These are phyloP conservation scores for Chironex yamaguchii DNA, from an alignment of 30 jellyfish, hydroid and myxozoan species.

Conservation along the genomic window DNA sequence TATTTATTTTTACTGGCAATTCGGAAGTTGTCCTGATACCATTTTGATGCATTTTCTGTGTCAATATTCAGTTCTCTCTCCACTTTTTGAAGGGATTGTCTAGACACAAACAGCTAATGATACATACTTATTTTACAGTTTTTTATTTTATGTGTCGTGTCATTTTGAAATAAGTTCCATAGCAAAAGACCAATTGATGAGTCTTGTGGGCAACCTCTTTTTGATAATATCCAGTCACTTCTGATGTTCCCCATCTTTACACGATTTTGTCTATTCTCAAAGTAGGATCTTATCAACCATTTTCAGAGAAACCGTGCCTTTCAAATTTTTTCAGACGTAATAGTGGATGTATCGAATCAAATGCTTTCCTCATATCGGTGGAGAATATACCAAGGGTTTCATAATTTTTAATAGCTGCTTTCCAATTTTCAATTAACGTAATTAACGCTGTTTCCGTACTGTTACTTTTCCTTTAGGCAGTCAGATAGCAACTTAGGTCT, in stretches of 20 bases:
- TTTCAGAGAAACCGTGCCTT: slow-evolving; percentile 31
- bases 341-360: slow-evolving; percentile 50
- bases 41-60: slow-evolving; percentile 29
- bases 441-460: slow-evolving; percentile 23
- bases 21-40: slow-evolving; percentile 21
- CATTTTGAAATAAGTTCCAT: slow-evolving; percentile 55
- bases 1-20: slow-evolving; percentile 3
- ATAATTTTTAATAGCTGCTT: slow-evolving; percentile 6
- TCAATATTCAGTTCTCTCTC: slow-evolving; percentile 34
- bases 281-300: slow-evolving; percentile 8
- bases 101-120: slow-evolving; percentile 15
- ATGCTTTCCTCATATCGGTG: slow-evolving; percentile 44
- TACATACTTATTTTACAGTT: no score
- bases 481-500: slow-evolving; percentile 16
- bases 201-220: slow-evolving; percentile 67
- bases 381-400: slow-evolving; percentile 5
- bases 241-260: slow-evolving; percentile 38
- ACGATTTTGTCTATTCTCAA: slow-evolving; percentile 28
- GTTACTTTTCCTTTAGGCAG: slow-evolving; percentile 29
- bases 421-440: slow-evolving; percentile 26
- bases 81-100: slow-evolving; percentile 7
- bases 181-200: slow-evolving; percentile 64
- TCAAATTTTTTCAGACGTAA: slow-evolving; percentile 12
- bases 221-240: slow-evolving; percentile 66
- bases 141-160: slow-evolving; percentile 2